Evolutionary conservation across 2,113 vertebrate genomes (phyloP), one percentile per base, ranked within the genome.

Genomic region (Anseranas semipalmata): DNA sequence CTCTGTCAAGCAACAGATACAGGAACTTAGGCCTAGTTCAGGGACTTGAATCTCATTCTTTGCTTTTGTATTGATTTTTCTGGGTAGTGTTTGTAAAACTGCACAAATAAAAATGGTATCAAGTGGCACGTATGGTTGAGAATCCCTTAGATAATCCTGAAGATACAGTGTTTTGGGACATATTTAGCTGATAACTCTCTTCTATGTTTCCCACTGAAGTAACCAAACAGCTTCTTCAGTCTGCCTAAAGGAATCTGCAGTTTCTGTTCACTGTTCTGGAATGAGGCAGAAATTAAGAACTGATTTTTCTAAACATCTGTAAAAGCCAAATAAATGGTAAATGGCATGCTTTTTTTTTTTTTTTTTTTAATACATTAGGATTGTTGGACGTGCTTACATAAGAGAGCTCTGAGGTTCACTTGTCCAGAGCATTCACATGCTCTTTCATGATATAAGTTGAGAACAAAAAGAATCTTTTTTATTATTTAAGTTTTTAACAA

Each of bases 281-380:
- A 67, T 46, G 27, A 53, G 9, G 41, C 18, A 50, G 28, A 80
- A 43, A 81, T 88, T 81, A 77, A 74, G 41, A 90, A 58, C 5
- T 1, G 2, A 1, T 58, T 91, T 62, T 74, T n/a, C 20, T 39
- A 48, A 85, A 56, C 27, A 59, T 17, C 59, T 84, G 6, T 67
- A 82, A 67, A 95, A 75, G 16, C 15, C 37, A 82, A 93, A 79
- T 55, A 71, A 87, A 73, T 58, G 5, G 10, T 63, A 67, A 78
- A 53, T 45, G 24, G 15, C 6, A 5, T 62, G 35, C 4, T 15
- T 62, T 62, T 2, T 39, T 18, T 92, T 59, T 27, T 59, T 79
- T 72, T 24, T 5, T 55, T 95, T 80, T 67, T 39, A 85, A 11
- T 46, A 71, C 9, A 52, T 21, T 15, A 15, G 6, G 6, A 48